Base-by-base conservation (phyloP, 2,888 invertebrate genomes). In the Phrixothrix hirtus region DNA sequence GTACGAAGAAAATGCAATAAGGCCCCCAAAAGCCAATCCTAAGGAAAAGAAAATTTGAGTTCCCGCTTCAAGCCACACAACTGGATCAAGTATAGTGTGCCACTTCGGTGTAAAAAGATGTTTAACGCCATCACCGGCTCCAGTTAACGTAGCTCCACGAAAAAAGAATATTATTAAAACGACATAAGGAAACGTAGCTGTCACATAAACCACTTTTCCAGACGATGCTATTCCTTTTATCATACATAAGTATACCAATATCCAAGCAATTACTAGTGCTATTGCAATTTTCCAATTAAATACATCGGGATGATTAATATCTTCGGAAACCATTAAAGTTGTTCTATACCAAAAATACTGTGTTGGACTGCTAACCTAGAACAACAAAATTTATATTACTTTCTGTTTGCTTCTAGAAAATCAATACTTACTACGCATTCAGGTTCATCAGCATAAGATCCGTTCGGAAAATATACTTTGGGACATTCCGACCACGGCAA, bases 31-130 rank as follows among this genome's bases (percentile, higher is more conserved):
- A 1, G 95, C 96, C 37, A 97, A 78, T 5, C 96, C 96, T 54
- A 96, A 82, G 0, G 95, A 96, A 77, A 96, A 97, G 79, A 97
- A 97, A 66, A 97, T 96, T 75, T 97, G 97, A 0, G 96, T 96
- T 1, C 96, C 96, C 0, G 97, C 96, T 77, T 97, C 96, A 43
- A 97, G 77, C 97, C 97, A 97, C 0, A 97, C 96, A 0, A 93
- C 92, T 5, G 96, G 96, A 78, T 95, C 95, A 25, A 89, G 77
- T 49, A 97, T 82, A 52, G 87, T 92, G 67, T 89, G 89, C 90
- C 96, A 93, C 78, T 92, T 89, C 0, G 95, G 95, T 0, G 92
- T 92, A 71, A 96, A 94, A 15, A 96, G 81, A 76, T 95, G 94
- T 2, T 85, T 80, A 1, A 96, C 77, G 1, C 95, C 95, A 68